Evolutionary conservation across 2,888 invertebrate genomes (phyloP), one percentile per base, ranked within the genome.

Genomic region (Ichneumoninae sp.): DNA sequence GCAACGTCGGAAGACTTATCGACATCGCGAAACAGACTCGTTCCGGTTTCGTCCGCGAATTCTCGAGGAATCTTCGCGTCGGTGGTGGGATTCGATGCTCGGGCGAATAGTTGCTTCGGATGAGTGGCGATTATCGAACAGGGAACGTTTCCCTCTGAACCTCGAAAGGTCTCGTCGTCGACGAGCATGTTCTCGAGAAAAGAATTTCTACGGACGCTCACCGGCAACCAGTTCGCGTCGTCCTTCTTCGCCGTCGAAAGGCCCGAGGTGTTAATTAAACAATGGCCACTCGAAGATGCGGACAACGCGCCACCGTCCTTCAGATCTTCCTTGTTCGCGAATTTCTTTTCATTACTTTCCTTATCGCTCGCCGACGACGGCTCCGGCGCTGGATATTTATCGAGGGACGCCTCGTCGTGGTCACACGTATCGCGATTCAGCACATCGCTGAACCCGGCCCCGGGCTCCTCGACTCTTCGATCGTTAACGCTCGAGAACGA

Each of bases 161-260:
- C 74, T 60, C 68, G 71, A 40, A 36, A 33, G 52, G 40, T 68
- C 4, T 54, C 33, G 13, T 88, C 88, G 7, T 90, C 87, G 26
- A 83, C 83, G 19, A 93, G 81, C 92, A 92, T 93, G 3, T 89
- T 90, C 70, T 92, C 91, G 10, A 93, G 78, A 65, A 93, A 93
- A 7, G 88, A 90, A 85, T 91, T 91, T 50, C 92, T 88, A 26
- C 89, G 86, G 3, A 88, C 83, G 33, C 86, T 86, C 3, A 89
- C 88, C 0, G 91, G 81, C 6, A 86, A 47, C 54, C 66, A 60
- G 54, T 40, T 75, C 26, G 1, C 13, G 26, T 65, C 69, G 52
- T 74, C 65, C 54, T 54, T 69, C 47, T 8, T 68, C 6, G 3
- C 60, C 13, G 8, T n/a, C n/a, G 81, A 54, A 10, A 54, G 19